Evolutionary conservation across 2,797 vertebrate genomes (phyloP), one percentile per base, ranked within the genome.

Genomic region (Vultur gryphus): DNA sequence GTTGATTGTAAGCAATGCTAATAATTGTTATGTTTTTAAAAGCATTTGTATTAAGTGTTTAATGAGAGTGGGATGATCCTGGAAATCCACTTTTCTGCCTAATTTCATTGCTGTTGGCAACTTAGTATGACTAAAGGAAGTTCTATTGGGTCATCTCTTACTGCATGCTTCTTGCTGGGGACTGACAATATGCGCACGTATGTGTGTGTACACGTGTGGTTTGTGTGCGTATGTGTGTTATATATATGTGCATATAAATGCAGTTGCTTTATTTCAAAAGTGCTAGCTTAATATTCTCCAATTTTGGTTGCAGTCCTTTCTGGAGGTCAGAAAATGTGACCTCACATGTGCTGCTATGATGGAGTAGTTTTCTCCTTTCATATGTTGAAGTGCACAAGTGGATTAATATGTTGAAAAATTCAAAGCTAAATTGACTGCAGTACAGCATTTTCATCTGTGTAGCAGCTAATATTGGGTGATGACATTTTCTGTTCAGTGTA

Each of bases 161-260:
- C 54, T 23, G 15, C 25, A 11, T 8, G 33, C 51, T 41, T 33
- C 35, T 23, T n/a, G 29, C 66, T 13, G 64, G 23, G 69, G 31
- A 11, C 4, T 12, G 87, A 6, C 29, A 14, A 1, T 24, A 3
- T 3, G 12, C 2, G 3, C 35, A 13, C 1, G 2, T 15, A 1
- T 2, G 7, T n/a, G 52, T 21, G 48, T 8, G 4, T 18, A 7
- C 49, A 48, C 11, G 2, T 3, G 0, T 15, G 28, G 21, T n/a
- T 8, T 51, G 7, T 20, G 25, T 16, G 25, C n/a, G 23, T 5
- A 6, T 11, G 17, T 13, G 28, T 43, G 8, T 37, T 37, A 37
- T n/a, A 6, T 3, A 2, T 35, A 3, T 7, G 15, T 39, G 57
- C 13, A 3, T 16, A 14, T 33, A 33, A 28, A 13, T 11, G 19